Evolutionary conservation across 1,140 invertebrate genomes (phyloP), one percentile per base, ranked within the genome.

Genomic region (Eumeta japonica): DNA sequence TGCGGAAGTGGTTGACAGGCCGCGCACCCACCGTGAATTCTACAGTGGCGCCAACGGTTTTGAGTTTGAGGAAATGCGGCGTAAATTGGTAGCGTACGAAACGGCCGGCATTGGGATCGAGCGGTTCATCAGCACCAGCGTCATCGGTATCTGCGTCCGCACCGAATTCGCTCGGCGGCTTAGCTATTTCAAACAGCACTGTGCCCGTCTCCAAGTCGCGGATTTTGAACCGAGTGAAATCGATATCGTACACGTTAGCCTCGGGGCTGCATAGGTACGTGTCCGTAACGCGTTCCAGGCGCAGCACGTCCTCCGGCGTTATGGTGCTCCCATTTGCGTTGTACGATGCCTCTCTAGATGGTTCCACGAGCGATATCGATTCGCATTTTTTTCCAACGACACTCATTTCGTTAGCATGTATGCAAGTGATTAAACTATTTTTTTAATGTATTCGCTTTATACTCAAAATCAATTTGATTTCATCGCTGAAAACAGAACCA

Each of bases 51-150:
- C 95, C 95, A 28, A 98, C 91, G 45, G 92, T 94, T 74, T 94
- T 94, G 33, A 97, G 66, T 68, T 93, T 93, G n/a, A 97, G 80
- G 77, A 97, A 97, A 52, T 90, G 88, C 16, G 94, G 90, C 2
- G 93, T 97, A 65, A 98, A 98, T 67, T 97, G 92, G 71, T 98
- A 98, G 18, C 94, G 82, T 7, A 98, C 95, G 79, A 97, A 98
- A 57, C 96, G 79, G 0, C 94, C 94, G 16, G 89, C 87, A 72
- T 97, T 95, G 1, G 90, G 86, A 78, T 95, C 91, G 19, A 83
- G 73, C 11, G 78, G 75, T 44, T 84, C 84, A 30, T 89, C 82
- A 28, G 83, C 79, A 19, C 64, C 70, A 16, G 80, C 78, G 31
- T 71, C 67, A 3, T 64, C 48, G 3, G 74, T 87, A 10, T 86